phyloP scores from a whole-genome alignment of 1,140 invertebrate genomes.

The Akabosia matsudoensis region DNA sequence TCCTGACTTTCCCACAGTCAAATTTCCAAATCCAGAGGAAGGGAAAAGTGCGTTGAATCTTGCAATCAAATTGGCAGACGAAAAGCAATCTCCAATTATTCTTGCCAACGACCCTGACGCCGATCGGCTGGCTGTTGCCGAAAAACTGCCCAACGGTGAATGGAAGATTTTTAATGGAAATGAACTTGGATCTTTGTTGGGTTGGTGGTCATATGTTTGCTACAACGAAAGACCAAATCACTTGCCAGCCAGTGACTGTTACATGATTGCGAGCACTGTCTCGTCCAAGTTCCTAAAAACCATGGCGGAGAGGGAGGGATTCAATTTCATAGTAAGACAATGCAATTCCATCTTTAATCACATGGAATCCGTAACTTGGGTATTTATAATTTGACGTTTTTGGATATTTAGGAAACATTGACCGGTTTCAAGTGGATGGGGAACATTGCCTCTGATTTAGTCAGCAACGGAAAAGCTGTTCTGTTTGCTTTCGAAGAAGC shows the following conservation, averaged over 20 bases:
- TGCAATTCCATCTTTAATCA: background rate
- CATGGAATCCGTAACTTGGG: background rate
- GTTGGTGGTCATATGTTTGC: slow-evolving; percentile 82
- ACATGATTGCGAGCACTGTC: slow-evolving; percentile 90
- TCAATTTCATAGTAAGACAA: slow-evolving; percentile 67
- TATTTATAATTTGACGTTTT: slow-evolving; percentile 38
- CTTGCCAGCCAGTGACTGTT: slow-evolving; percentile 58
- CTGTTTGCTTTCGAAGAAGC: slow-evolving; percentile 95
- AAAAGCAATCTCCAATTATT: slow-evolving; percentile 68
- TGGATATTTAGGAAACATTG: slow-evolving; percentile 84
- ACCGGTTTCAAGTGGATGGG: slow-evolving; percentile 99
- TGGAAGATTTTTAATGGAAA: slow-evolving; percentile 96
- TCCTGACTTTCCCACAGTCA: slow-evolving; percentile 95
- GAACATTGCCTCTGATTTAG: slow-evolving; percentile 75
- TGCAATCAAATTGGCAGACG: slow-evolving; percentile 78
- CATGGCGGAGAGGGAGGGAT: slow-evolving; percentile 77
- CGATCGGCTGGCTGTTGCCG: slow-evolving; percentile 89
- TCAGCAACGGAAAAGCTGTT: slow-evolving; percentile 66
- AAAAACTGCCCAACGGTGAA: slow-evolving; percentile 64
- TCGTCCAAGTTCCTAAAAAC: slow-evolving; percentile 92
- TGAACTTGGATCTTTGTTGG: slow-evolving; percentile 89
- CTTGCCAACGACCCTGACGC: slow-evolving; percentile 98
- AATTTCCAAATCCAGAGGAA: slow-evolving; percentile 98
- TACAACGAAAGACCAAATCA: slow-evolving; percentile 57
- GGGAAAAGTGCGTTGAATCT: slow-evolving; percentile 81